Evolutionary conservation across 1,140 invertebrate species (phyloP).

Genomic region (Physella acuta): DNA sequence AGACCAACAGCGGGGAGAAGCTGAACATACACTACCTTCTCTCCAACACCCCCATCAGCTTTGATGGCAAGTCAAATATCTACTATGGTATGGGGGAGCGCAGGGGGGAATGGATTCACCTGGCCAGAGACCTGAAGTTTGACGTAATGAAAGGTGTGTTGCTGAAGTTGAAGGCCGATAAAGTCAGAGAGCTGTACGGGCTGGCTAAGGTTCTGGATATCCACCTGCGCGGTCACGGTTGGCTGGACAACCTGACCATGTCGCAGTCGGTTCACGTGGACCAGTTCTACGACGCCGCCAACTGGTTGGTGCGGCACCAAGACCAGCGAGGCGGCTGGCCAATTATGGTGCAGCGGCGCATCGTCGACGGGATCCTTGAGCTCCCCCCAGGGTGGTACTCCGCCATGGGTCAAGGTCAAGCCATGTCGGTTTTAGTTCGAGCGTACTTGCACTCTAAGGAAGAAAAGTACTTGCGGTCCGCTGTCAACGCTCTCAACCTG

Average conservation of each 20-base stretch:
- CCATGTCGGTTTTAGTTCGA: conserved; percentile 86
- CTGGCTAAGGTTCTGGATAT: conserved; percentile 42
- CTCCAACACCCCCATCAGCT: conserved; percentile 71
- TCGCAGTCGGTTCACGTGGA: conserved; percentile 69
- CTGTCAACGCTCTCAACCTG: conserved; percentile 76
- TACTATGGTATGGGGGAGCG: conserved; percentile 81
- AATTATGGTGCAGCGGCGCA: conserved; percentile 85
- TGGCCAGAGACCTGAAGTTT: conserved; percentile 85
- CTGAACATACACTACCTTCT: conserved; percentile 84
- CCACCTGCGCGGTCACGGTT: conserved; percentile 74
- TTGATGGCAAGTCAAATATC: conserved; percentile 73
- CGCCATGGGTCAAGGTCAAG: conserved; percentile 97
- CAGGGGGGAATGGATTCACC: conserved; percentile 73
- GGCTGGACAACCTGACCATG: conserved; percentile 55
- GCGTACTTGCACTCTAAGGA: conserved; percentile 83
- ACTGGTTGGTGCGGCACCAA: conserved; percentile 90
- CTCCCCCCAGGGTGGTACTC: conserved; percentile 90
- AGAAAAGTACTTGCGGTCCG: conserved; percentile 76
- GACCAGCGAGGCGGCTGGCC: conserved; percentile 92
- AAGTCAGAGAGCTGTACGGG: conserved; percentile 29
- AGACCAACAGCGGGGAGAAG: conserved; percentile 71
- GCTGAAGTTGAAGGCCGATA: conserved; percentile 9
- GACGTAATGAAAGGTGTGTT: conserved; percentile 80
- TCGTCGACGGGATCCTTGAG: conserved; percentile 70
- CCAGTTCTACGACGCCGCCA: conserved; percentile 88